Evolutionary conservation across 1,140 invertebrate species (phyloP), one percentile per base, ranked within the genome.

Genomic region (Drosophila asahinai): DNA sequence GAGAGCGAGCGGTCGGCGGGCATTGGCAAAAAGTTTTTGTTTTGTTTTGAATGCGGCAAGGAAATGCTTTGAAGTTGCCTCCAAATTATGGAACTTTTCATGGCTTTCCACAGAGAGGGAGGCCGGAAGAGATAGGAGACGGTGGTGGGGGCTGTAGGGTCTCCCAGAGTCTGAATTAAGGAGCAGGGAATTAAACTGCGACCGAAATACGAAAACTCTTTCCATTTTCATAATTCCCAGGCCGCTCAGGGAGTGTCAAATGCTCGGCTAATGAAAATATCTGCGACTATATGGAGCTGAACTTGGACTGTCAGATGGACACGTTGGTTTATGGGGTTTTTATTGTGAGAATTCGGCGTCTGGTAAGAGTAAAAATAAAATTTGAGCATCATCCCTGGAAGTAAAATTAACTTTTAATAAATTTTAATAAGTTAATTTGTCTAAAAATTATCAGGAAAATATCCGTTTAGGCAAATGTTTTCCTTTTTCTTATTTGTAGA

Each of bases 41-140:
- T 70, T 72, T 72, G 72, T 61, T 70, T 72, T 72, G 72, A 62
- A 70, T 67, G 73, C 59, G 73, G 66, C 71, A 57, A 70, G 72
- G 27, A 89, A 81, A 72, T 82, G 71, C 86, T 90, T 90, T 81
- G 77, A 89, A 86, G 76, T 90, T 71, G 55, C 57, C 66, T 74
- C 58, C 55, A 66, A 78, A 81, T 78, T 67, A 63, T 81, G 84
- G 64, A 70, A 80, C 68, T 80, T 80, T 80, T 70, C 49, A 60
- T 77, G 68, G 71, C 68, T 45, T 61, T 52, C 38, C 70, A 38
- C 30, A 48, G 38, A 62, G 42, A 7, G 17, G 17, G 22, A 70
- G 19, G 12, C 45, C 19, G n/a, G 9, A n/a, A 6, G 19, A 12
- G 52, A 17, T 38, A 19, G 49, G 49, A 11, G 33, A 9, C 4